These are phyloP conservation scores for Scaeva pyrastri DNA, from an alignment of 2,888 invertebrate species.

Conservation along the genomic window DNA sequence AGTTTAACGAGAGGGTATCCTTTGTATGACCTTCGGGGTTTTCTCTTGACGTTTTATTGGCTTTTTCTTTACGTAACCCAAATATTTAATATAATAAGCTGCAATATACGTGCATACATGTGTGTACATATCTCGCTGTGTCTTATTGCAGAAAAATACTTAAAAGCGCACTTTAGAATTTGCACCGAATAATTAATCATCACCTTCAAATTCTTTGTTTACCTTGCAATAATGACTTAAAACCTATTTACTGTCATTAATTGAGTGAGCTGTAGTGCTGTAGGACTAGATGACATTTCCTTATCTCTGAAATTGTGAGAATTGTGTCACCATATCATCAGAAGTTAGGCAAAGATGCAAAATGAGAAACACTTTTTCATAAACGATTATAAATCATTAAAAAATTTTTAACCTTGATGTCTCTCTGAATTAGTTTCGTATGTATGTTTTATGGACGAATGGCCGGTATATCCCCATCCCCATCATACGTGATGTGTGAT, in stretches of 20 bases:
- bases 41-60: slow-evolving; percentile 48
- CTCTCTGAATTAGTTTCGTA: slow-evolving; percentile 1
- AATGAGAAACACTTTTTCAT: background rate
- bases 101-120: no score
- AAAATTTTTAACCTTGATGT: no score
- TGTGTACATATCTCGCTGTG: background rate
- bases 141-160: background rate
- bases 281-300: slow-evolving; percentile 6
- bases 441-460: slow-evolving; percentile 31
- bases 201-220: slow-evolving; percentile 11
- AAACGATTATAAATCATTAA: background rate
- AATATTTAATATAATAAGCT: slow-evolving; percentile 8
- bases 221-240: background rate
- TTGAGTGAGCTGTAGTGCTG: background rate
- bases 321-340: background rate
- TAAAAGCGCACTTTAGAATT: slow-evolving; percentile 20
- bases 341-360: background rate
- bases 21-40: slow-evolving; percentile 54
- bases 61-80: slow-evolving; percentile 49
- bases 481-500: slow-evolving; percentile 41
- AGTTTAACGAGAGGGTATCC: slow-evolving; percentile 27
- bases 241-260: slow-evolving; percentile 2
- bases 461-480: no score
- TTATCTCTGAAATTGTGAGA: background rate
- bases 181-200: background rate